phyloP scores from a whole-genome alignment of 2,113 vertebrate species.

The Chrysemys picta region DNA sequence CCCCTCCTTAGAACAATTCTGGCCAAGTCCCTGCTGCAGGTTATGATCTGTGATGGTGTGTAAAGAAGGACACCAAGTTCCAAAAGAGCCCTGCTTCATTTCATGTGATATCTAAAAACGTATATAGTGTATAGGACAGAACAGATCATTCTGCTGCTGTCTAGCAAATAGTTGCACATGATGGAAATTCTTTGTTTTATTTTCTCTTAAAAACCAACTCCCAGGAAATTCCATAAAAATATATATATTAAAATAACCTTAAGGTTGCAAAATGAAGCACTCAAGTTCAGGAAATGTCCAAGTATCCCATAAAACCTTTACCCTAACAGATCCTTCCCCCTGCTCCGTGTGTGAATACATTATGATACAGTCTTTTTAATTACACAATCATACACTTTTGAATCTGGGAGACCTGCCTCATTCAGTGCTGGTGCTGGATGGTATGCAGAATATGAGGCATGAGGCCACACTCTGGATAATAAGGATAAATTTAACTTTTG shows the following conservation, averaged over 20 bases:
- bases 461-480: neutral
- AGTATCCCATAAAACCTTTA: neutral
- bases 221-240: neutral
- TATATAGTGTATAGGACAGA: neutral
- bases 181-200: neutral
- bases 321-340: neutral
- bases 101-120: neutral
- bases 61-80: neutral
- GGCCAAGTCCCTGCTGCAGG: neutral
- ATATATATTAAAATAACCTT: neutral
- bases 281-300: neutral
- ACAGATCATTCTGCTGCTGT: neutral
- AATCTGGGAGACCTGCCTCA: neutral
- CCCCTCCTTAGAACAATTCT: neutral
- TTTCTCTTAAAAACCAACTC: neutral
- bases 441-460: neutral
- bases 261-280: neutral
- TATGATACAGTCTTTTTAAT: neutral
- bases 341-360: neutral
- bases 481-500: neutral
- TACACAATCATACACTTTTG: neutral
- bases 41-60: neutral
- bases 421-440: neutral
- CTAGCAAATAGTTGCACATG: neutral
- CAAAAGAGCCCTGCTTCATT: neutral